phyloP scores from a whole-genome alignment of 1,140 invertebrate species.

The Xylocopa sonorina region DNA sequence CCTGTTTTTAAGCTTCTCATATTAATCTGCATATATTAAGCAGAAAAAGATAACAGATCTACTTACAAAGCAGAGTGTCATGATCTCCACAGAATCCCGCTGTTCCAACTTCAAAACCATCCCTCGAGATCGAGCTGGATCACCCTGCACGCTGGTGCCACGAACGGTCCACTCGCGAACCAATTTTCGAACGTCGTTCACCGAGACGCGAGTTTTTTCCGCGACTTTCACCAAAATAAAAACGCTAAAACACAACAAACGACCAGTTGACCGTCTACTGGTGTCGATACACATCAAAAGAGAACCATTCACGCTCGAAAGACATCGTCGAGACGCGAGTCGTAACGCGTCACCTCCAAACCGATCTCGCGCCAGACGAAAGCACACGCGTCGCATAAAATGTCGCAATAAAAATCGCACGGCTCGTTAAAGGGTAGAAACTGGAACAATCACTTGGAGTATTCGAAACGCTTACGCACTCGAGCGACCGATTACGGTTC shows the following conservation, averaged over 20 bases:
- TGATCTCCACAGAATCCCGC: not conserved
- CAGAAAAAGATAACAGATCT: no score
- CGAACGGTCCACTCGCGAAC: not conserved
- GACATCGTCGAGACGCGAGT: not conserved
- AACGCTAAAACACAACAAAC: not conserved
- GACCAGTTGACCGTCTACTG: not conserved
- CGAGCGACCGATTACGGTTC: not conserved
- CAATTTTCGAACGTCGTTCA: not conserved
- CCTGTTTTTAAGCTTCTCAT: no score
- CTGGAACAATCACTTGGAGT: not conserved
- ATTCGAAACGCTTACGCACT: not conserved
- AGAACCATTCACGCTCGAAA: not conserved
- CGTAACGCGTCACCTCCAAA: no score
- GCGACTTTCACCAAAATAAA: constrained; percentile 15
- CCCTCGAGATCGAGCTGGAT: not conserved
- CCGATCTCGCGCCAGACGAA: not conserved
- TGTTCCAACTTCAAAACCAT: not conserved
- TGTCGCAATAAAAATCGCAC: not conserved
- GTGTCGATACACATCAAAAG: not conserved
- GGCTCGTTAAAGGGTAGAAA: not conserved
- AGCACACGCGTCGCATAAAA: no score
- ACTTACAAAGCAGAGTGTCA: not conserved
- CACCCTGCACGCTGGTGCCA: constrained; percentile 17
- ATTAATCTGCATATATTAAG: no score
- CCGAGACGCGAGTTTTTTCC: not conserved